phyloP scores from a whole-genome alignment of 2,113 vertebrate species.

The Gallinago jamesoni region DNA sequence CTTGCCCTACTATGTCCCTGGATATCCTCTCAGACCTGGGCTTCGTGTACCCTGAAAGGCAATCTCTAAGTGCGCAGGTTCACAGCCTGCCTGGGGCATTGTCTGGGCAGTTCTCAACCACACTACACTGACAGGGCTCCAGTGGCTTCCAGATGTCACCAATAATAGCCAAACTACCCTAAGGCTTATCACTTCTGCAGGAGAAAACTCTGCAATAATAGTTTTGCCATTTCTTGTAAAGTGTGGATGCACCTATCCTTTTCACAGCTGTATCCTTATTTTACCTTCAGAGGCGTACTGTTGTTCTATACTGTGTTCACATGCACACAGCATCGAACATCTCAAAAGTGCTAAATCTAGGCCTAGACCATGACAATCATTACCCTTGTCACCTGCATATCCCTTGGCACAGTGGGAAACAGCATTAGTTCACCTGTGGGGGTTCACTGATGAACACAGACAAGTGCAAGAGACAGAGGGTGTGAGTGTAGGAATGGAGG shows the following conservation, averaged over 20 bases:
- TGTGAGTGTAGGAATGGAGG: background rate
- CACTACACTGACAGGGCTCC: background rate
- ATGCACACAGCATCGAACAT: background rate
- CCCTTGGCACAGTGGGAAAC: background rate
- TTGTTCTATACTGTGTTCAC: background rate
- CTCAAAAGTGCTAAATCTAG: background rate
- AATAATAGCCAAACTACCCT: background rate
- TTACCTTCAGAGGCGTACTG: background rate
- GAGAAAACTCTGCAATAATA: background rate
- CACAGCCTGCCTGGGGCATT: background rate
- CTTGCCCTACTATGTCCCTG: background rate
- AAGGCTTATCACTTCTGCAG: background rate
- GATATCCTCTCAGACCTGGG: background rate
- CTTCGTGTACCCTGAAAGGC: background rate
- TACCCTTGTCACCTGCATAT: background rate
- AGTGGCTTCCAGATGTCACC: background rate
- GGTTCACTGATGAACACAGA: background rate
- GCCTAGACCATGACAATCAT: background rate
- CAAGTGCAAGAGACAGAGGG: background rate
- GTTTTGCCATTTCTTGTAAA: background rate
- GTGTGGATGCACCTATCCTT: background rate
- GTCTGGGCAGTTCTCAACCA: background rate
- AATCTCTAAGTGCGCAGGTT: background rate
- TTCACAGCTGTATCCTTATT: background rate
- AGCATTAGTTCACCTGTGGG: background rate